Percentiles rank a stretch among this genome's conserved stretches.
Conservation (phyloP, 2,888 invertebrate genomes). For the Augochlorella aurata region DNA sequence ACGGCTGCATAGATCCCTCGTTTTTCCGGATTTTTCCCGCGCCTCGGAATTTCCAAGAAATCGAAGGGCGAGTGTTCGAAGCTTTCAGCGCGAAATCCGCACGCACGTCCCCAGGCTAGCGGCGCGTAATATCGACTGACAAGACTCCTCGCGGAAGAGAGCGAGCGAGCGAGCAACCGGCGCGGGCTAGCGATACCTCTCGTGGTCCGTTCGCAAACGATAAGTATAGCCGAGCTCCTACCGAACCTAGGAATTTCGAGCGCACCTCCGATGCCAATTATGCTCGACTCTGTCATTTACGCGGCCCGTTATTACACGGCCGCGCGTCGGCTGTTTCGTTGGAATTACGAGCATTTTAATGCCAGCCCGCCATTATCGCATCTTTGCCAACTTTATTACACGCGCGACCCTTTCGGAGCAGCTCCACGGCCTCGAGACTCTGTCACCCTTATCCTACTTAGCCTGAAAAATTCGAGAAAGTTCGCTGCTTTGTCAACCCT, state of each 20-base stretch:
- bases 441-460: background rate
- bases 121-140: conserved; percentile 44
- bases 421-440: background rate
- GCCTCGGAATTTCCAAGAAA: background rate
- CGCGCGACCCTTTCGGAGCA: conserved; percentile 5
- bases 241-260: conserved; percentile 47
- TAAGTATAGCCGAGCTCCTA: conserved; percentile 34
- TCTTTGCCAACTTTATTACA: conserved; percentile 44
- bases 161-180: background rate
- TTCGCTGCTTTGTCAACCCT: background rate
- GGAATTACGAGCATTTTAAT: conserved; percentile 44
- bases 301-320: conserved; percentile 44
- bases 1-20: background rate
- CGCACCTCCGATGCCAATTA: conserved; percentile 46
- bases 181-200: conserved; percentile 12
- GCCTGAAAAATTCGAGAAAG: background rate
- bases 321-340: conserved; percentile 28
- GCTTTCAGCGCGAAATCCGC: background rate
- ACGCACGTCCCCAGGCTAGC: conserved; percentile 43
- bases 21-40: background rate
- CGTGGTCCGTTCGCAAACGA: conserved; percentile 31
- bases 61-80: background rate
- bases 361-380: conserved; percentile 39
- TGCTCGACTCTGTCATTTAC: conserved; percentile 46
- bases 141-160: conserved; percentile 32